Evolutionary conservation across 2,888 invertebrate genomes (phyloP).

Genomic region (Deroplatys truncata): DNA sequence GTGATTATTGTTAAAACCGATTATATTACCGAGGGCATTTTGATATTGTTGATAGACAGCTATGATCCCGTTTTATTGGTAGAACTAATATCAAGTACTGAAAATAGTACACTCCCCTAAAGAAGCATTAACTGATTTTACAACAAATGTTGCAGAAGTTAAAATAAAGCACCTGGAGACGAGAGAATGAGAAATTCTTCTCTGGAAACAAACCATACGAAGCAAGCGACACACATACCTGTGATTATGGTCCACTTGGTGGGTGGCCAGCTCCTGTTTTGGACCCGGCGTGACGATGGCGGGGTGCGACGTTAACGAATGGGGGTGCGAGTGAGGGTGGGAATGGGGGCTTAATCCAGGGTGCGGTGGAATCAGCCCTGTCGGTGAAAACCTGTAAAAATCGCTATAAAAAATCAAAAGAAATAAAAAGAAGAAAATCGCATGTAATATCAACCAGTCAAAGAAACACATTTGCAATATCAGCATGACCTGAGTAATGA

Average conservation of each 20-base stretch:
- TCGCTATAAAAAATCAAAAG: slow-evolving; percentile 46
- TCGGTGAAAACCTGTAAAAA: slow-evolving; percentile 88
- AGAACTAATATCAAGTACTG: too few species aligned
- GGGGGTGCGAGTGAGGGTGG: slow-evolving; percentile 69
- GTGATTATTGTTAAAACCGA: too few species aligned
- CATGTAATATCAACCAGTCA: slow-evolving; percentile 13
- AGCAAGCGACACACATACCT: slow-evolving; percentile 49
- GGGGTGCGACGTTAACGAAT: slow-evolving; percentile 72
- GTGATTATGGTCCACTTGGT: slow-evolving; percentile 60
- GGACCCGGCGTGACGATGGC: slow-evolving; percentile 72
- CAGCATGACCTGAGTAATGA: background rate
- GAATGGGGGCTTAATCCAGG: slow-evolving; percentile 52
- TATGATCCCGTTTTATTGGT: too few species aligned
- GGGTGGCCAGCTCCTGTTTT: slow-evolving; percentile 64
- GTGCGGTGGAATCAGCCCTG: slow-evolving; percentile 73
- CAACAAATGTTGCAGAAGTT: too few species aligned
- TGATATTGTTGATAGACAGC: too few species aligned
- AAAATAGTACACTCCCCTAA: too few species aligned
- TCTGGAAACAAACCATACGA: too few species aligned
- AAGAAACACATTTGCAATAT: background rate
- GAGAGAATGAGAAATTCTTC: too few species aligned
- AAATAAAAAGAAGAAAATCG: slow-evolving; percentile 21
- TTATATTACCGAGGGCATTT: too few species aligned
- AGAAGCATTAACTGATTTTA: too few species aligned
- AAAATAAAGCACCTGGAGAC: too few species aligned